Base-by-base conservation (phyloP, 2,888 invertebrate genomes). In the Lasioglossum pauxillum region DNA sequence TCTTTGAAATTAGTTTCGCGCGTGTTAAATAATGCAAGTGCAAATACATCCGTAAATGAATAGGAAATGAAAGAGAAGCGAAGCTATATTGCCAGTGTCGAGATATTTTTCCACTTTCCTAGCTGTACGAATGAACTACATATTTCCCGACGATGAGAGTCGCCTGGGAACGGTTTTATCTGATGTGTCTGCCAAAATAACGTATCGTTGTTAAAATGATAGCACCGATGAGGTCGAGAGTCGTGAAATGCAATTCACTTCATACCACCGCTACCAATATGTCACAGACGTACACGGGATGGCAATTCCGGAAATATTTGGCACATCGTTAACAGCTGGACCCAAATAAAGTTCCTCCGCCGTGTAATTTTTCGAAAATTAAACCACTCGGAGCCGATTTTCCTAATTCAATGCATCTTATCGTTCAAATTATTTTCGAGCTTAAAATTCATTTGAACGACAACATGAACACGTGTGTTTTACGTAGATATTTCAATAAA, bases 221-320 rank as follows among this genome's bases (percentile, higher is more conserved):
- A 44, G 57, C 57, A 49, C 53, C 38, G n/a, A 53, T 27, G 75
- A 38, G 53, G 53, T 41, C 16, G n/a, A 41, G 53, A 41, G 35
- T 53, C 49, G 38, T 14, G 38, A 64, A 44, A 74, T 49, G 35
- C 53, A 75, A 64, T 75, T 75, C 75, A 31, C 64, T 64, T 3
- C 64, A 27, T 31, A 41, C 31, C 19, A 19, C 64, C 64, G 16
- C 31, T 19, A 31, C 60, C 23, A 38, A 27, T 35, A 64, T 19
- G 23, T 14, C 46, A 8, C 44, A 27, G 35, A 8, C 31, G 60
- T 60, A 14, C 77, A 16, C 8, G 31, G 35, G 38, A 49, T 19
- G 44, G 10, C 16, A 77, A 35, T 64, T 77, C 35, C n/a, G 16
- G 35, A 49, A 49, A n/a, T 19, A n/a, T 67, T 67, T 46, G 57